These are phyloP conservation scores for Drosophila jambulina DNA, from an alignment of 1,140 invertebrate species.

Conservation along the genomic window DNA sequence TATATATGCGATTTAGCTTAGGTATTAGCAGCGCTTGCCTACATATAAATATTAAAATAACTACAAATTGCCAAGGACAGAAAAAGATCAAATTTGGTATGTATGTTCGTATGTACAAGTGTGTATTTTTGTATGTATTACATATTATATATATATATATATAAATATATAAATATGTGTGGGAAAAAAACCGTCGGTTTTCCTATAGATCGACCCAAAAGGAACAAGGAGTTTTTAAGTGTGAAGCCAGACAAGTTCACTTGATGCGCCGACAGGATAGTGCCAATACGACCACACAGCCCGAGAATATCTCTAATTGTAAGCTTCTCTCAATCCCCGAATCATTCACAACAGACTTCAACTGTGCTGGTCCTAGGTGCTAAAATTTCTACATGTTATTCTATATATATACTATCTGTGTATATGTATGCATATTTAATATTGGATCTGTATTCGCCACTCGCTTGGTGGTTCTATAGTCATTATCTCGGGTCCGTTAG, in stretches of 20 bases:
- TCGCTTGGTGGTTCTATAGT: constrained; percentile 19
- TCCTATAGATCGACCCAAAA: constrained; percentile 2
- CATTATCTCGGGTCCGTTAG: constrained; percentile 42
- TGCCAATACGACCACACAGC: constrained; percentile 20
- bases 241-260: not conserved
- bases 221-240: constrained; percentile 10
- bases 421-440: constrained; percentile 29
- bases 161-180: constrained; percentile 1
- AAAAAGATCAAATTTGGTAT: constrained; percentile 19
- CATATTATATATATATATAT: constrained; percentile 16
- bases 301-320: constrained; percentile 18
- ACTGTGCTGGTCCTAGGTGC: constrained; percentile 64
- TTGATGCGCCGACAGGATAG: constrained; percentile 1
- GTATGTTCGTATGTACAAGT: constrained; percentile 28
- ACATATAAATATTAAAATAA: constrained; percentile 28
- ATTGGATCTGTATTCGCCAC: constrained; percentile 53
- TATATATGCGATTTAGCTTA: constrained; percentile 42
- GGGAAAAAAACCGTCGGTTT: not conserved
- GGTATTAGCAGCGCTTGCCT: constrained; percentile 36
- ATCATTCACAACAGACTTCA: constrained; percentile 55
- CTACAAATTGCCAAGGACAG: constrained; percentile 3
- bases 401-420: constrained; percentile 13
- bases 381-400: constrained; percentile 43
- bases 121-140: constrained; percentile 58
- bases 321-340: constrained; percentile 17